These are phyloP conservation scores for Zaprionus vittiger DNA, from an alignment of 1,140 invertebrate species.

Conservation along the genomic window DNA sequence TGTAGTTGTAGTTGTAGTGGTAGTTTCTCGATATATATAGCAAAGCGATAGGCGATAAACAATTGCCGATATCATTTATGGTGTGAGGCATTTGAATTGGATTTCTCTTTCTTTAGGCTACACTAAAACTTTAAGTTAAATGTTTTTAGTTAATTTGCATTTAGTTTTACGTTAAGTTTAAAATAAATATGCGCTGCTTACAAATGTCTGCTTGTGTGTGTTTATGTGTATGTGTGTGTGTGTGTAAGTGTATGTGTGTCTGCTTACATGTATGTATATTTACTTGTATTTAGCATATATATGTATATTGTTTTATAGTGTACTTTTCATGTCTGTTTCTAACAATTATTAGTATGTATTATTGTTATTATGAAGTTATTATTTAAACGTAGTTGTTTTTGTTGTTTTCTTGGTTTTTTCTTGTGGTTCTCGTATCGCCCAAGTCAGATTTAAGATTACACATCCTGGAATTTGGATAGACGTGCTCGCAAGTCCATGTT, in stretches of 20 bases:
- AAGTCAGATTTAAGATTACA: slow-evolving; percentile 86
- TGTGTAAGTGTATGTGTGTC: slow-evolving; percentile 29
- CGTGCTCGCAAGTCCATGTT: slow-evolving; percentile 94
- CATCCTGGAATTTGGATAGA: slow-evolving; percentile 93
- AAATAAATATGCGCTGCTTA: slow-evolving; percentile 73
- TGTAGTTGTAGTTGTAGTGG: slow-evolving; percentile 16
- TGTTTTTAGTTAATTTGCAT: slow-evolving; percentile 63
- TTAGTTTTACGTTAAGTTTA: slow-evolving; percentile 65
- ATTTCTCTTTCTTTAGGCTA: slow-evolving; percentile 45
- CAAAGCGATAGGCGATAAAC: slow-evolving; percentile 9
- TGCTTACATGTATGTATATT: slow-evolving; percentile 37
- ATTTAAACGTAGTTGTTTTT: slow-evolving; percentile 76
- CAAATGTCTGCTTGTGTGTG: slow-evolving; percentile 47
- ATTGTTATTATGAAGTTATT: slow-evolving; percentile 36
- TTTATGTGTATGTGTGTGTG: slow-evolving; percentile 36
- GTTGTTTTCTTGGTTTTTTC: slow-evolving; percentile 64
- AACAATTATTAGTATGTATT: slow-evolving; percentile 64
- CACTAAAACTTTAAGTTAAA: slow-evolving; percentile 64
- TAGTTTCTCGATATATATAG: slow-evolving; percentile 28
- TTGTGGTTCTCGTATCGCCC: slow-evolving; percentile 72
- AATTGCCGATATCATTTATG: slow-evolving; percentile 10
- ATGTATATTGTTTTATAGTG: slow-evolving; percentile 43
- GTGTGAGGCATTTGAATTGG: slow-evolving; percentile 28
- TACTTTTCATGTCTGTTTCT: slow-evolving; percentile 75
- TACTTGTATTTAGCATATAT: slow-evolving; percentile 38